phyloP scores from a whole-genome alignment of 2,113 vertebrate species.

The Climacteris rufus region DNA sequence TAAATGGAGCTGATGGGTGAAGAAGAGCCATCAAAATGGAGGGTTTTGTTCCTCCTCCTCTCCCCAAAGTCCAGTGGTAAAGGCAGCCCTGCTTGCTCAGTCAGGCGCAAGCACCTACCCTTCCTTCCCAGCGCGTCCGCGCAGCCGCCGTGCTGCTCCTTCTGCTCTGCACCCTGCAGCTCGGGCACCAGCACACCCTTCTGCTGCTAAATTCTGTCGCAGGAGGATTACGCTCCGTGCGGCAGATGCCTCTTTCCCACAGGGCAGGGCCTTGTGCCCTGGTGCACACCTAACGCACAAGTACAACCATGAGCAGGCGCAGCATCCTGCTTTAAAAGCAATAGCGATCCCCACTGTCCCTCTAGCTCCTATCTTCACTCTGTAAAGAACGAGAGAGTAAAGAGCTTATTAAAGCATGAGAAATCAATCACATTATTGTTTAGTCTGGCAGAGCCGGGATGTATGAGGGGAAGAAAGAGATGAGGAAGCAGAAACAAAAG shows the following conservation, averaged over 20 bases:
- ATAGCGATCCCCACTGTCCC: accelerated
- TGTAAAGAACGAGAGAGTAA: not conserved
- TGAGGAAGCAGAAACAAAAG: not conserved
- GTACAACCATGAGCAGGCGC: accelerated
- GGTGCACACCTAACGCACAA: accelerated
- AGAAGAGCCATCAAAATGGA: constrained; percentile 69
- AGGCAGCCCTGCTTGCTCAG: not conserved
- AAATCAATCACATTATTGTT: not conserved
- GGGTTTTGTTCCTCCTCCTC: constrained; percentile 68
- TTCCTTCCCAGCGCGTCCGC: accelerated
- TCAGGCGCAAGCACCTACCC: not conserved
- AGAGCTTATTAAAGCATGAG: not conserved
- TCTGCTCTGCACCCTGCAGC: accelerated
- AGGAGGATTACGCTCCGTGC: accelerated
- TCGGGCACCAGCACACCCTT: not conserved
- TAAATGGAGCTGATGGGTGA: constrained; percentile 81
- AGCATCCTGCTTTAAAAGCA: not conserved
- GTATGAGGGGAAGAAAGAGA: not conserved
- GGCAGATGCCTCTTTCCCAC: not conserved
- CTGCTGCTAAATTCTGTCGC: accelerated
- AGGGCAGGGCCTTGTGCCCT: not conserved
- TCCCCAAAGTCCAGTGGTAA: not conserved
- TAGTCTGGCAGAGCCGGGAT: not conserved
- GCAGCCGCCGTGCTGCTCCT: accelerated
- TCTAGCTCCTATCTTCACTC: not conserved